Evolutionary conservation across 2,113 vertebrate genomes (phyloP).

Genomic region (Brachyhypopomus gauderio): DNA sequence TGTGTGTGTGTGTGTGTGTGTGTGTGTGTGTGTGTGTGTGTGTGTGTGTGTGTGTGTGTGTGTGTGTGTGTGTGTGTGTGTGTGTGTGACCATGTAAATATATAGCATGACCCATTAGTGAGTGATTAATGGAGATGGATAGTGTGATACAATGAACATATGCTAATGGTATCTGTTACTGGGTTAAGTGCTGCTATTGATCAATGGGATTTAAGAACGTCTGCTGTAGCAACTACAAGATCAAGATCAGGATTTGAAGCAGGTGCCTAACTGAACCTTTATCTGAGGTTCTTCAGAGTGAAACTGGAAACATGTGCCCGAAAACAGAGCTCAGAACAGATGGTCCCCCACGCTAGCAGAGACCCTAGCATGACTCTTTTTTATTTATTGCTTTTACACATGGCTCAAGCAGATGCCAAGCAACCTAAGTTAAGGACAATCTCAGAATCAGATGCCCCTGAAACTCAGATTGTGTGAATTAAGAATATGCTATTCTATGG

Average conservation of each 20-base stretch:
- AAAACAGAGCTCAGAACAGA: constrained; percentile 22
- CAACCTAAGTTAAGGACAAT: constrained; percentile 29
- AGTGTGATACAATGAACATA: neutral
- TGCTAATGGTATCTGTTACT: neutral
- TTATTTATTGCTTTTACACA: constrained; percentile 24
- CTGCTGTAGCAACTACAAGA: constrained; percentile 18
- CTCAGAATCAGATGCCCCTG: constrained; percentile 17
- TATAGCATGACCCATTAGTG: neutral
- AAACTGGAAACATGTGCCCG: constrained; percentile 32
- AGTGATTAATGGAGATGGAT: constrained; percentile 3
- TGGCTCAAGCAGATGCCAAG: constrained; percentile 39
- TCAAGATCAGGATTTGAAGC: constrained; percentile 20
- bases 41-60: constrained; percentile 50
- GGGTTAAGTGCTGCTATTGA: neutral
- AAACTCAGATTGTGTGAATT: constrained; percentile 7
- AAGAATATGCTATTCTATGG: constrained; percentile 27
- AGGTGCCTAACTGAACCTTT: constrained; percentile 21
- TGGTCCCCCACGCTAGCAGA: constrained; percentile 10
- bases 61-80: constrained; percentile 27
- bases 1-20: too few species aligned
- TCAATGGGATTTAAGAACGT: constrained; percentile 35
- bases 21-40: too few species aligned
- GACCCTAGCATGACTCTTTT: constrained; percentile 1
- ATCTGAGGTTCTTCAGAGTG: neutral
- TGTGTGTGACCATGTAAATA: neutral